Percentiles rank a stretch among this genome's conserved stretches.
Conservation (phyloP, 2,888 invertebrate genomes). For the Pilophorus perplexus region DNA sequence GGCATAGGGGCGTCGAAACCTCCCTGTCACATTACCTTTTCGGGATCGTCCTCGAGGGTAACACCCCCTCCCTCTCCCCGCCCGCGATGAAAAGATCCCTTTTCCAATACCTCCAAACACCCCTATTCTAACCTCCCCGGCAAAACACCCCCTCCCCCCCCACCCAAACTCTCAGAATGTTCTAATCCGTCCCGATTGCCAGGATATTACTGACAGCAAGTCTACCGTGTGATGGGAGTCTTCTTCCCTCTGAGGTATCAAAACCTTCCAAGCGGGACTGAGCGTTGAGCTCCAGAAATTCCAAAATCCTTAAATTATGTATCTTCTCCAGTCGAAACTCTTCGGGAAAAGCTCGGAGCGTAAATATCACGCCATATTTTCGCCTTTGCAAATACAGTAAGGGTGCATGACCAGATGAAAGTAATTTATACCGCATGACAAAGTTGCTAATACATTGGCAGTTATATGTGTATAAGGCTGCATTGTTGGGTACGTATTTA, state of each 20-base stretch:
- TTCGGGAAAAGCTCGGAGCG: too few relatives aligned
- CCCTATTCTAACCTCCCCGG: background rate
- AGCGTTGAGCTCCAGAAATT: too few relatives aligned
- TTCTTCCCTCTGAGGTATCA: background rate
- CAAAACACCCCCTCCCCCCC: background rate
- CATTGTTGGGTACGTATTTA: too few relatives aligned
- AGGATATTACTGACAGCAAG: constrained; percentile 36
- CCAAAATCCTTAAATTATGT: too few relatives aligned
- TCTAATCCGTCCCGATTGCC: constrained; percentile 37
- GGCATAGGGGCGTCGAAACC: background rate
- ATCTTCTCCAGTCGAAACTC: too few relatives aligned
- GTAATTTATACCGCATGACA: too few relatives aligned
- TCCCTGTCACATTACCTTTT: constrained; percentile 5
- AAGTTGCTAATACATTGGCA: too few relatives aligned
- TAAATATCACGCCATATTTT: too few relatives aligned
- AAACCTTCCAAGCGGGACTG: background rate
- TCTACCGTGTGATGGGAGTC: constrained; percentile 23
- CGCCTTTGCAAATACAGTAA: too few relatives aligned
- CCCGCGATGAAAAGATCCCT: background rate
- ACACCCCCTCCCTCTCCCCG: background rate
- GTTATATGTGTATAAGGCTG: too few relatives aligned
- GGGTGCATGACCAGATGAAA: too few relatives aligned
- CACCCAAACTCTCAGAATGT: background rate
- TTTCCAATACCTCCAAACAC: background rate
- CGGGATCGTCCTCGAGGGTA: background rate